phyloP scores from a whole-genome alignment of 2,797 vertebrate species.

The Triplophysa yarkandensis region DNA sequence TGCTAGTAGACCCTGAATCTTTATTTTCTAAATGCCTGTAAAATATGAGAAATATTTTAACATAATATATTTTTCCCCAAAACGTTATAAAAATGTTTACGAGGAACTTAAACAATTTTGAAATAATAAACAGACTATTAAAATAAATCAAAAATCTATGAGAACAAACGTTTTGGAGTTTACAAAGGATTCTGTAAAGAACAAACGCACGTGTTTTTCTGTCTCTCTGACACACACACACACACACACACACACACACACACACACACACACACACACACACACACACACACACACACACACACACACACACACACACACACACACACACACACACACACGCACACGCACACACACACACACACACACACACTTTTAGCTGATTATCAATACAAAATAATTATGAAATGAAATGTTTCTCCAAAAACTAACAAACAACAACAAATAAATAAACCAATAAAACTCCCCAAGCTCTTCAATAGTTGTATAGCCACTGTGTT shows the following conservation, averaged over 20 bases:
- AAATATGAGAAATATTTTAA: not conserved
- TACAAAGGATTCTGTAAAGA: constrained; percentile 11
- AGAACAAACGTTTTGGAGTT: constrained; percentile 1
- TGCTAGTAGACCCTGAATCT: not conserved
- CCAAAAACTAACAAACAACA: not conserved
- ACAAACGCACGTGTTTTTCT: not conserved
- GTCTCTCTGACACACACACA: not conserved
- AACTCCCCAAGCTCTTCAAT: not conserved
- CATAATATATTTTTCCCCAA: not conserved
- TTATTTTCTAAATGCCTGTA: not conserved
- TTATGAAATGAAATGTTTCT: too few relatives aligned
- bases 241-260: not conserved
- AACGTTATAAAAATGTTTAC: not conserved
- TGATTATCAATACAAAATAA: too few relatives aligned
- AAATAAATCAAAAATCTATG: not conserved
- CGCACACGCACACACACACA: too few relatives aligned
- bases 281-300: constrained; percentile 38
- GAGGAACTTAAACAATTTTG: not conserved
- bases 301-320: too few relatives aligned
- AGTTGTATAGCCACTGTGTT: constrained; percentile 29
- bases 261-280: constrained; percentile 16
- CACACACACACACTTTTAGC: too few relatives aligned
- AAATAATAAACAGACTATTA: not conserved
- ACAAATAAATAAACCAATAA: not conserved
- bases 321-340: too few relatives aligned